Evolutionary conservation across 2,797 vertebrate genomes (phyloP).

Genomic region (Triplophysa bombifrons): DNA sequence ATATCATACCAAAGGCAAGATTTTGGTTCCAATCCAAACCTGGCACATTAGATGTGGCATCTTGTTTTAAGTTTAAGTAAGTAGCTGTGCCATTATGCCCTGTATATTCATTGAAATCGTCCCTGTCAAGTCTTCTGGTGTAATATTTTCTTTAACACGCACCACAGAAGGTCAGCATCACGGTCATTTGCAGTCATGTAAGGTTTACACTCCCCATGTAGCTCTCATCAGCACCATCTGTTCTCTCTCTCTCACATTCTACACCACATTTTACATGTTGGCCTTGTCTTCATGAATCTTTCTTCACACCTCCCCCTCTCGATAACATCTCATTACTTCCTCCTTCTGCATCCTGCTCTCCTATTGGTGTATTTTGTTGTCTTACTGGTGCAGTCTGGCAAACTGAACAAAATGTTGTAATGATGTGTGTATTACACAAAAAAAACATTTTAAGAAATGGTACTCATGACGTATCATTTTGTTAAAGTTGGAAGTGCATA

Average conservation of each 20-base stretch:
- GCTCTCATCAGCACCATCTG: slow-evolving; percentile 5
- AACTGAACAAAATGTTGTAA: not conserved
- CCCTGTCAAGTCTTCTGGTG: too few species aligned
- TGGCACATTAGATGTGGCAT: not conserved
- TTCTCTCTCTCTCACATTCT: slow-evolving; percentile 3
- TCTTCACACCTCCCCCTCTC: slow-evolving; percentile 13
- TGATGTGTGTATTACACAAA: not conserved
- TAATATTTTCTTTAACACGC: not conserved
- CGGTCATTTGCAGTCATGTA: not conserved
- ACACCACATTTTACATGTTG: not conserved
- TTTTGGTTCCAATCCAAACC: not conserved
- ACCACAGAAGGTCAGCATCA: not conserved
- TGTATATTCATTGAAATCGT: too few species aligned
- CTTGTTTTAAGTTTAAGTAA: not conserved
- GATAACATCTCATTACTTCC: not conserved
- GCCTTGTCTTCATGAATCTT: not conserved
- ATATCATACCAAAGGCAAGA: not conserved
- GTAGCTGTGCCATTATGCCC: too few species aligned
- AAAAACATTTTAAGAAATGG: not conserved
- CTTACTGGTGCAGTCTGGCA: not conserved
- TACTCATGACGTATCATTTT: too few species aligned
- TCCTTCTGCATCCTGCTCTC: slow-evolving; percentile 21
- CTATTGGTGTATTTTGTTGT: not conserved
- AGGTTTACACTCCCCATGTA: not conserved
- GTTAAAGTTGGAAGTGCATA: too few species aligned